Base-by-base conservation (phyloP, 2,797 vertebrate genomes). In the Crocidura indochinensis region DNA sequence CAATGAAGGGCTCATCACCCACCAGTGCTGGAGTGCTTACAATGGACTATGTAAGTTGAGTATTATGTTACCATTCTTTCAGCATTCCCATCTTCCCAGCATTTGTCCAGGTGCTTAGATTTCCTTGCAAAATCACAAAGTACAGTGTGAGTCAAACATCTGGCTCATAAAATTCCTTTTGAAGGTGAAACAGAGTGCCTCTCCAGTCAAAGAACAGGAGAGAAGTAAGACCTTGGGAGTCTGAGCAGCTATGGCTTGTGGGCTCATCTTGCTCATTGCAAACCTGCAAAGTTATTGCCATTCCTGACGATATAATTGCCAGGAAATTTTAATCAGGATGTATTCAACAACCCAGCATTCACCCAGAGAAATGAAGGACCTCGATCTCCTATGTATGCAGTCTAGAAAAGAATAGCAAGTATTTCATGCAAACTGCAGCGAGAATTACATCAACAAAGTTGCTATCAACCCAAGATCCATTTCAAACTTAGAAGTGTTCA, bases 141-240 rank as follows among this genome's bases (percentile, higher is more conserved):
- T 85, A 77, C 44, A 69, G 10, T 81, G 46, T 60, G 60, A 38
- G 69, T 47, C 80, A 83, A 92, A 93, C 89, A 95, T 82, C 85
- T 92, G 90, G 67, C 53, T 93, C 67, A 81, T 92, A 78, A 94
- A 95, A 84, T 62, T 90, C n/a, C 75, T 80, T 85, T 89, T 90
- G 75, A 94, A 92, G 69, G 71, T 51, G 53, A 85, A 85, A 22
- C 82, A 90, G 73, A 87, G 74, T 27, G 38, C 14, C 47, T 88
- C 62, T 78, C 56, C 29, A 5, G 60, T 53, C 26, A 56, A 87
- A 85, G 73, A 72, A 82, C 27, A n/a, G 72, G 77, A 82, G 79
- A 72, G 93, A 85, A 17, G 51, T 51, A 47, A n/a, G 22, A 10
- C 27, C 0, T 3, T 46, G 77, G 67, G 46, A 68, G 22, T 77